Evolutionary conservation across 2,113 vertebrate genomes (phyloP).

Genomic region (Austrofundulus limnaeus): DNA sequence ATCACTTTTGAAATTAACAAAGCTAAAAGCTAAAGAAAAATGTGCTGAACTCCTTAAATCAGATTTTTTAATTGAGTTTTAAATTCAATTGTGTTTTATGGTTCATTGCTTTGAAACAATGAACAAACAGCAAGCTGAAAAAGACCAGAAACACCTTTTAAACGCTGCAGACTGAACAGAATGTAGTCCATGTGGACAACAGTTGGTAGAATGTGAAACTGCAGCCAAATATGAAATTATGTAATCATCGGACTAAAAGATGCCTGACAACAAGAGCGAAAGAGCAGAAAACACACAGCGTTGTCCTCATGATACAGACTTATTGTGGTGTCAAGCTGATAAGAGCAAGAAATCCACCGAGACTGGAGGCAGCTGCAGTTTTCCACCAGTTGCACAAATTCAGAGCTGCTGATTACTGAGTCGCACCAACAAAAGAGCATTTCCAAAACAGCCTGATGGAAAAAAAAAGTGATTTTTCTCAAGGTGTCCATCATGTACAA

Average conservation of each 20-base stretch:
- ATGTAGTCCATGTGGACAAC: not conserved
- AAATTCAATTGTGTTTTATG: not conserved
- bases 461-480: not conserved
- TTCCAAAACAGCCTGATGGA: not conserved
- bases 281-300: not conserved
- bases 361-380: slow-evolving; percentile 10
- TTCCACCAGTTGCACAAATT: slow-evolving; percentile 12
- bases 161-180: not conserved
- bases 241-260: slow-evolving; percentile 12
- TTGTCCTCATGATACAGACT: slow-evolving; percentile 4
- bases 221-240: not conserved
- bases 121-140: not conserved
- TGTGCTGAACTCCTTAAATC: not conserved
- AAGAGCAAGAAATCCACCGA: not conserved
- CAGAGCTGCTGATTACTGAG: not conserved
- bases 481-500: not conserved
- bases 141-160: not conserved
- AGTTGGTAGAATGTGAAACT: not conserved
- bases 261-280: not conserved
- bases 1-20: too few species aligned
- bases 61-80: not conserved
- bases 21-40: not conserved
- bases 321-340: not conserved
- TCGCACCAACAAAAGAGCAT: not conserved
- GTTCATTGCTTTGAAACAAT: not conserved